Conservation (phyloP, 2,888 invertebrate genomes). For the Orthosia incerta region DNA sequence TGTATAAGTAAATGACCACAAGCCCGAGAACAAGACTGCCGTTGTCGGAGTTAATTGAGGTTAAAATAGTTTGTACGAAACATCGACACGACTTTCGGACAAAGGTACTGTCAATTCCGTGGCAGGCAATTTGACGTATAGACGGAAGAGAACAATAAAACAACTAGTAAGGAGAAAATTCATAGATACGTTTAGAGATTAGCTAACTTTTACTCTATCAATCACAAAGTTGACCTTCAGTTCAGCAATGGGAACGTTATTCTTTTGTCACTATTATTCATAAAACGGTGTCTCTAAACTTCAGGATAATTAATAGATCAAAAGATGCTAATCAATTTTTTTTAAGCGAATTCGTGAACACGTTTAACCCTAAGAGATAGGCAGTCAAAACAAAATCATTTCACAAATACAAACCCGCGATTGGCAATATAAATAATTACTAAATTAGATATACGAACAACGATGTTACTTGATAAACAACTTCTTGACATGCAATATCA, state of each 20-base stretch:
- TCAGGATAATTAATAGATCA: not conserved
- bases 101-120: slow-evolving; percentile 83
- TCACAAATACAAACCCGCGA: slow-evolving; percentile 43
- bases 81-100: slow-evolving; percentile 81
- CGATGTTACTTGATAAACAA: slow-evolving; percentile 72
- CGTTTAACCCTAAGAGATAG: slow-evolving; percentile 7
- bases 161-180: slow-evolving; percentile 79
- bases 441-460: slow-evolving; percentile 67
- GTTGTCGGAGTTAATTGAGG: slow-evolving; percentile 85
- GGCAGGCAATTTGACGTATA: slow-evolving; percentile 70
- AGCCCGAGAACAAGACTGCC: slow-evolving; percentile 79
- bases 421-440: slow-evolving; percentile 63
- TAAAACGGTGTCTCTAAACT: not conserved
- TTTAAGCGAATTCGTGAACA: slow-evolving; percentile 14
- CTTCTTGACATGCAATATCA: slow-evolving; percentile 72
- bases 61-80: slow-evolving; percentile 81
- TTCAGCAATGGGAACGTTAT: not conserved
- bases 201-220: slow-evolving; percentile 68
- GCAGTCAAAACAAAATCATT: slow-evolving; percentile 30
- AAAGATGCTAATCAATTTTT: not conserved
- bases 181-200: slow-evolving; percentile 73
- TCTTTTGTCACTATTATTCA: slow-evolving; percentile 4
- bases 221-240: slow-evolving; percentile 50
- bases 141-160: slow-evolving; percentile 77
- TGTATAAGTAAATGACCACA: slow-evolving; percentile 85